phyloP scores from a whole-genome alignment of 2,113 vertebrate genomes.

The Thunnus thynnus region DNA sequence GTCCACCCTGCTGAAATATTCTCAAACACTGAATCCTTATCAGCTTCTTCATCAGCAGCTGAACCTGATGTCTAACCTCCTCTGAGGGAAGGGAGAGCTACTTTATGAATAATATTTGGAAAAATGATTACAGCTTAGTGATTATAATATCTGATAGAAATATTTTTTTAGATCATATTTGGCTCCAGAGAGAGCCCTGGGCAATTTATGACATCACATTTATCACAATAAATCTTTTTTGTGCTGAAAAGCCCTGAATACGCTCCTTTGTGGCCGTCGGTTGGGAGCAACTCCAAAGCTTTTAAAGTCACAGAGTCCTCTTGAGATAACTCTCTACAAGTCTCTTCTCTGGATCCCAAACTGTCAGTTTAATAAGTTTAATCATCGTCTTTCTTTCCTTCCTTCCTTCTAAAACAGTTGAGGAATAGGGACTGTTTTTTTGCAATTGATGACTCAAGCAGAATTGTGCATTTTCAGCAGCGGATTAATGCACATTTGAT shows the following conservation, averaged over 20 bases:
- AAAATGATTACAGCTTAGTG: background rate
- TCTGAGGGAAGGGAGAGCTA: fast-evolving
- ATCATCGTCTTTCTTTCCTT: background rate
- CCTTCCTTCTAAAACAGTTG: too few species aligned
- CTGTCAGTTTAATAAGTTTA: slow-evolving; percentile 25
- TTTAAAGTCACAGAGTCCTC: slow-evolving; percentile 35
- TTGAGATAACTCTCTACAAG: slow-evolving; percentile 12
- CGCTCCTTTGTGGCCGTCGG: slow-evolving; percentile 9
- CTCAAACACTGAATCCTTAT: background rate
- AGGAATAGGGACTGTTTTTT: too few species aligned
- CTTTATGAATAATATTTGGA: background rate
- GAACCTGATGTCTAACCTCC: background rate
- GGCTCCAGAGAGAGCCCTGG: background rate
- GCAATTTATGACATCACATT: slow-evolving; percentile 23
- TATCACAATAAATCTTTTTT: slow-evolving; percentile 20
- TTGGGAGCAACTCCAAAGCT: slow-evolving; percentile 42
- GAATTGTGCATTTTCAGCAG: background rate
- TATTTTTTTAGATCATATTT: slow-evolving; percentile 1
- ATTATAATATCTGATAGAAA: background rate
- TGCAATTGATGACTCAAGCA: background rate
- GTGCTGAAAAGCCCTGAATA: slow-evolving; percentile 11
- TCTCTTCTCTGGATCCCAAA: slow-evolving; percentile 10
- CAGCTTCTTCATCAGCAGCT: background rate
- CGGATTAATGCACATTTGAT: background rate
- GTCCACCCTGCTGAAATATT: background rate